These are phyloP conservation scores for Diadegma fenestrale DNA, from an alignment of 2,888 invertebrate species.

Conservation along the genomic window DNA sequence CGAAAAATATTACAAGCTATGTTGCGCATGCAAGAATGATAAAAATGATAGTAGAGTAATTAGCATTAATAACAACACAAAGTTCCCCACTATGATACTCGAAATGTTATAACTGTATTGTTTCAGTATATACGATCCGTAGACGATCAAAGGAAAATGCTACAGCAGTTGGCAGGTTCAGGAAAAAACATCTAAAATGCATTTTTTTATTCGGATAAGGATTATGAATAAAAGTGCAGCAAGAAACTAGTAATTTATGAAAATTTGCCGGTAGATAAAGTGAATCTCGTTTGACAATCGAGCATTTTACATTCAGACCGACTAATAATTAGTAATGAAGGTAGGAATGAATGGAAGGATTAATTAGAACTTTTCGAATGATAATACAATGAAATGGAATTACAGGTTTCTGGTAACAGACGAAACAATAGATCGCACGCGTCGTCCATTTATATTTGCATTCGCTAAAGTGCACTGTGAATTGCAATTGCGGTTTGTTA, in stretches of 20 bases:
- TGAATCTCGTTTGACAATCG: background rate
- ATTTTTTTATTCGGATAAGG: background rate
- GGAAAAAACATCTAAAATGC: background rate
- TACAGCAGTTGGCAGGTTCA: background rate
- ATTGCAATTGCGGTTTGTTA: background rate
- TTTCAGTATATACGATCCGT: background rate
- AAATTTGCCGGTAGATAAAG: background rate
- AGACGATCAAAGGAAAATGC: background rate
- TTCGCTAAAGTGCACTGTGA: background rate
- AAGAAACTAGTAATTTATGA: background rate
- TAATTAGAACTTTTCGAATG: constrained; percentile 11
- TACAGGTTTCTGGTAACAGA: background rate
- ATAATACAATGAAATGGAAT: constrained; percentile 1
- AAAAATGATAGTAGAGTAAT: background rate
- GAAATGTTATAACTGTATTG: background rate
- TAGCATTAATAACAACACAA: background rate
- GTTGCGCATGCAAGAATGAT: background rate
- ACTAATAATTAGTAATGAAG: background rate
- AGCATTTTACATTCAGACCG: background rate
- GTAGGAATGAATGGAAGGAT: background rate
- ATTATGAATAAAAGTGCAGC: background rate
- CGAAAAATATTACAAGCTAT: constrained; percentile 8
- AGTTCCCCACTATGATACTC: background rate
- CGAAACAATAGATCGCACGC: background rate
- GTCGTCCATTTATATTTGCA: background rate